Conservation (phyloP, 2,888 invertebrate genomes). For the Sarcophaga rosellei region DNA sequence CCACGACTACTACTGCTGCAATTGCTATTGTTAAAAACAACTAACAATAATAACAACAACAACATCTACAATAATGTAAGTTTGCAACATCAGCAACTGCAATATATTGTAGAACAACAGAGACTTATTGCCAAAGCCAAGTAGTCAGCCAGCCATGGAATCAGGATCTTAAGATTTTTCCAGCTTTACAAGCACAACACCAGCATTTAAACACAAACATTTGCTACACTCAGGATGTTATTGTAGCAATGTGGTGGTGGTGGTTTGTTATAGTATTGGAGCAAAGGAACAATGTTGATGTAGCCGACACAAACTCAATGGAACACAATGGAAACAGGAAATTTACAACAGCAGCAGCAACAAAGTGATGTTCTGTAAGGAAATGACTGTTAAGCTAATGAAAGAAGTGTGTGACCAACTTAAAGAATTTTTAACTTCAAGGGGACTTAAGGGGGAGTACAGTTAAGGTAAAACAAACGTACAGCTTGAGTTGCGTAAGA, state of each 20-base stretch:
- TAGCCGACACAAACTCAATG: conserved; percentile 9
- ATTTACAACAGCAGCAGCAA: not conserved
- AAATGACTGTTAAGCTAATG: no score
- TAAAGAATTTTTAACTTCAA: no score
- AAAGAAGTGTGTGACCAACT: no score
- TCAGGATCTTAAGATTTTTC: conserved; percentile 39
- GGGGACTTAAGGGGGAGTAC: no score
- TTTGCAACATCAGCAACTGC: no score
- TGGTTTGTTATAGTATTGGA: no score
- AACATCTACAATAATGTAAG: not conserved
- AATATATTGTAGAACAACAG: not conserved
- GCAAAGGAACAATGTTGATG: no score
- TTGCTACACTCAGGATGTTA: no score
- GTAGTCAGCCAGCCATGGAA: no score
- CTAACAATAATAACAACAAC: not conserved
- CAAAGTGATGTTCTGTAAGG: not conserved
- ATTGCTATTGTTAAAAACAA: not conserved
- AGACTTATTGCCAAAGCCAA: conserved; percentile 23
- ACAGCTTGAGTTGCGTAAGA: no score
- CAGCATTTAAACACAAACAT: not conserved
- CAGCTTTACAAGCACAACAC: conserved; percentile 19
- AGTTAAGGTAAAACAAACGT: no score
- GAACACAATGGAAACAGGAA: not conserved
- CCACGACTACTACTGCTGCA: not conserved
- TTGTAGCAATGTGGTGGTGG: no score